Percentiles rank a stretch among this genome's conserved stretches.
These are phyloP conservation scores for Brachypodius melanocephalos DNA, from an alignment of 2,113 vertebrate genomes.

Conservation along the genomic window DNA sequence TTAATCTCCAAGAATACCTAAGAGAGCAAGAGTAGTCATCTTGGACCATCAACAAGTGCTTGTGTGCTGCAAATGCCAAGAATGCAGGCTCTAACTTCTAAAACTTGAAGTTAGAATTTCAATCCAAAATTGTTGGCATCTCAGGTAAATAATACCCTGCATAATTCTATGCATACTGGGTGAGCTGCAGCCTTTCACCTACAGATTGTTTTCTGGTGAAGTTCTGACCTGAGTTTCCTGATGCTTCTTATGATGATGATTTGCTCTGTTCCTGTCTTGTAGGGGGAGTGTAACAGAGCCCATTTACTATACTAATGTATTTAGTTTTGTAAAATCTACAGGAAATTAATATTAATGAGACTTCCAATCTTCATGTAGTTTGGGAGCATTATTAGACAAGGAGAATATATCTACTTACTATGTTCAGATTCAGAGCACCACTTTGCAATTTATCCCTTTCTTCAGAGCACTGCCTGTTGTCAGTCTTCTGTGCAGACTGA, in stretches of 20 bases:
- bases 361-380: neutral
- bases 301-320: neutral
- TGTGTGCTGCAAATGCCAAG: neutral
- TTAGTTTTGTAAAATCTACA: neutral
- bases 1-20: neutral
- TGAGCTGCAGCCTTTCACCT: neutral
- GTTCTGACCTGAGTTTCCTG: neutral
- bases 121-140: neutral
- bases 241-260: neutral
- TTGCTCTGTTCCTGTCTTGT: neutral
- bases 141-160: neutral
- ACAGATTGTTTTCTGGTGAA: neutral
- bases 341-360: neutral
- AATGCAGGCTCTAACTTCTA: neutral
- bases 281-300: neutral
- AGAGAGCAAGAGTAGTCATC: neutral
- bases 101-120: neutral
- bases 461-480: neutral
- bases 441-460: neutral
- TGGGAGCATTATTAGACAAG: neutral
- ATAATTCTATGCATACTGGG: neutral
- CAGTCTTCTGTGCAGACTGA: neutral
- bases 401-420: neutral
- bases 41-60: neutral
- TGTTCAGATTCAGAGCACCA: neutral